These are phyloP conservation scores for Nomada fabriciana DNA, from an alignment of 2,888 invertebrate genomes.

Conservation along the genomic window DNA sequence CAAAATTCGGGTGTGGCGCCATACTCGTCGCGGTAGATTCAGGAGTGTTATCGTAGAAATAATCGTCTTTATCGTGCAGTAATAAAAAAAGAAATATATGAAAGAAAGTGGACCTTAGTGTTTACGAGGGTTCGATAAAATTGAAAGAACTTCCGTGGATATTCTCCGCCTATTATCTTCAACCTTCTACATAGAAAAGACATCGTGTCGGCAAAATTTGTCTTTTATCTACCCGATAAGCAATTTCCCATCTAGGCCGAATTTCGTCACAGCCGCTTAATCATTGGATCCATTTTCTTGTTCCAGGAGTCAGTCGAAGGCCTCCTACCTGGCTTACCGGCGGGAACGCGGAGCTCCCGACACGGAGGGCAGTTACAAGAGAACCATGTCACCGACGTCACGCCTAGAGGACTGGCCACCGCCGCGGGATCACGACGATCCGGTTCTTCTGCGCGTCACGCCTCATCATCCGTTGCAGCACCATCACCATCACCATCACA, in stretches of 20 bases:
- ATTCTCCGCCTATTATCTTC: too few species aligned
- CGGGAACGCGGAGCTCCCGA: slow-evolving; percentile 89
- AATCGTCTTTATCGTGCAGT: background rate
- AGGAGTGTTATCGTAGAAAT: background rate
- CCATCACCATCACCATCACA: slow-evolving; percentile 64
- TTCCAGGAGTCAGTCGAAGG: slow-evolving; percentile 91
- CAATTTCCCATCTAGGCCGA: background rate
- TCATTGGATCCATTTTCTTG: slow-evolving; percentile 26
- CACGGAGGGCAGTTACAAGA: slow-evolving; percentile 91
- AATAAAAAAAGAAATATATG: too few species aligned
- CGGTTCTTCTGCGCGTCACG: slow-evolving; percentile 81
- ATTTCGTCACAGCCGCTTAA: background rate
- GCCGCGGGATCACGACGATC: slow-evolving; percentile 78
- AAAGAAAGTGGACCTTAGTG: background rate
- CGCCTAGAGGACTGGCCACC: slow-evolving; percentile 81
- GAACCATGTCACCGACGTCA: slow-evolving; percentile 89
- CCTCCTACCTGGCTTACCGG: slow-evolving; percentile 90
- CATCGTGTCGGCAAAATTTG: background rate
- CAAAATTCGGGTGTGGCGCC: slow-evolving; percentile 4
- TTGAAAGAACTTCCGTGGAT: too few species aligned
- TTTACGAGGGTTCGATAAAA: background rate
- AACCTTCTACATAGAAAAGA: too few species aligned
- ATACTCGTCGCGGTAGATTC: background rate
- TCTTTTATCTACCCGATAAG: background rate
- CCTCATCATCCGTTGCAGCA: slow-evolving; percentile 74